These are phyloP conservation scores for Triops cancriformis DNA, from an alignment of 1,140 invertebrate species.

Conservation along the genomic window DNA sequence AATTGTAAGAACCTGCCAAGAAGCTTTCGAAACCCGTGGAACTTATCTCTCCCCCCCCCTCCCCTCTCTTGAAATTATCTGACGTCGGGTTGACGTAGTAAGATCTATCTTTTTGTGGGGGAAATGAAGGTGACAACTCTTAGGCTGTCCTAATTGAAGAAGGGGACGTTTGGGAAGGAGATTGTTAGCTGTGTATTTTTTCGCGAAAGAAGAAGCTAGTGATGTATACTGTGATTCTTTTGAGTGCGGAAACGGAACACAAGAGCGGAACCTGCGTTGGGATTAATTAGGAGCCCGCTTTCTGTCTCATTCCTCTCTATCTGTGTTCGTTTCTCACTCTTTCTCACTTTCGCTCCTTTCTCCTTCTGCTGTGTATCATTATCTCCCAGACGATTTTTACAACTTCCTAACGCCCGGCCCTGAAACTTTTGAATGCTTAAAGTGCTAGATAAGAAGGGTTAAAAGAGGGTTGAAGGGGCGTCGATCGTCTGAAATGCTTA, in stretches of 20 bases:
- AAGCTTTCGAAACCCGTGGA: too few relatives aligned
- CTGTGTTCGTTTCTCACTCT: neutral
- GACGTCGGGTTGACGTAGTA: too few relatives aligned
- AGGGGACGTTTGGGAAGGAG: neutral
- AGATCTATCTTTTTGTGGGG: too few relatives aligned
- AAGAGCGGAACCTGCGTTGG: neutral
- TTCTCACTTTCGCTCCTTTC: neutral
- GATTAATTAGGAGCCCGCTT: neutral
- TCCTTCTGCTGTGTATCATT: neutral
- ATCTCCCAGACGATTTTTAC: neutral
- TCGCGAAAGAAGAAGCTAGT: neutral
- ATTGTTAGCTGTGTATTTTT: neutral
- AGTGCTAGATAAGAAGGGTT: too few relatives aligned
- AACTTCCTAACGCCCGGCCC: neutral
- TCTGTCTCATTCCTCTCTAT: neutral
- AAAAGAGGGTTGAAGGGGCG: too few relatives aligned
- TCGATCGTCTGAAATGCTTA: too few relatives aligned
- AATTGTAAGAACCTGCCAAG: too few relatives aligned
- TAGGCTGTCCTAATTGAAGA: neutral
- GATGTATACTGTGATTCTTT: neutral
- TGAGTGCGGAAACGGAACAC: neutral
- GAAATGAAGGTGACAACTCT: neutral
- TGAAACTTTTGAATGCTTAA: neutral
- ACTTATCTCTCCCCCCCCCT: too few relatives aligned
- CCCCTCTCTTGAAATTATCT: too few relatives aligned